A percentile compares a stretch with the other conserved stretches of the same genome.
phyloP scores from a whole-genome alignment of 2,113 vertebrate species.

The Mobula birostris region DNA sequence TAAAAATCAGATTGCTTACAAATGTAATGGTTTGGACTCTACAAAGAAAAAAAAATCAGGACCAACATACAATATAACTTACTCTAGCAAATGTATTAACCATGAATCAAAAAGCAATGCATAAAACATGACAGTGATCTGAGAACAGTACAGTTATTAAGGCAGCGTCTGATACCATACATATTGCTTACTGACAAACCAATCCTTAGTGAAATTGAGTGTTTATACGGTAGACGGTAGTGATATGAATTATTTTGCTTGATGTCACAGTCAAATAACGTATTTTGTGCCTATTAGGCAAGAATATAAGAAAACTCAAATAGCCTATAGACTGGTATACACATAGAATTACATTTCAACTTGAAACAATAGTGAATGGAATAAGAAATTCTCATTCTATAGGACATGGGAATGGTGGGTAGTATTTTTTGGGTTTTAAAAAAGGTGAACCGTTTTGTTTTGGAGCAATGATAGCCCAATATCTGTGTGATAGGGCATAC shows the following conservation, averaged over 20 bases:
- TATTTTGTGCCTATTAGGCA: neutral
- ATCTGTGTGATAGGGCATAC: neutral
- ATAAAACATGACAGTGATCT: neutral
- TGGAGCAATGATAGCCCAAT: neutral
- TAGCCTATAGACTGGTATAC: neutral
- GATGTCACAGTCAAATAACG: neutral
- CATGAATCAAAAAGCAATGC: neutral
- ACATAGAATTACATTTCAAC: neutral
- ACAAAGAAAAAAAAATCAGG: neutral
- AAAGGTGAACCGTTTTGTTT: neutral
- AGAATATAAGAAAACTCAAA: neutral
- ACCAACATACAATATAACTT: neutral
- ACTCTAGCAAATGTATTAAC: neutral
- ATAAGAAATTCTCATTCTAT: neutral
- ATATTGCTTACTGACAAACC: neutral
- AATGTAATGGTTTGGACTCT: neutral
- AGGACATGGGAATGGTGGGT: neutral
- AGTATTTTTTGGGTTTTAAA: neutral
- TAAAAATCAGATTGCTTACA: neutral
- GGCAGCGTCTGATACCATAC: neutral
- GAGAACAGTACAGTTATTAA: neutral
- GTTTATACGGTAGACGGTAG: neutral
- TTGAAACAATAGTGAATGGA: neutral
- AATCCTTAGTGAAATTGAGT: neutral
- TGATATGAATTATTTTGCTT: neutral